These are phyloP conservation scores for Macquaria ambigua DNA, from an alignment of 2,113 vertebrate genomes.

Conservation along the genomic window DNA sequence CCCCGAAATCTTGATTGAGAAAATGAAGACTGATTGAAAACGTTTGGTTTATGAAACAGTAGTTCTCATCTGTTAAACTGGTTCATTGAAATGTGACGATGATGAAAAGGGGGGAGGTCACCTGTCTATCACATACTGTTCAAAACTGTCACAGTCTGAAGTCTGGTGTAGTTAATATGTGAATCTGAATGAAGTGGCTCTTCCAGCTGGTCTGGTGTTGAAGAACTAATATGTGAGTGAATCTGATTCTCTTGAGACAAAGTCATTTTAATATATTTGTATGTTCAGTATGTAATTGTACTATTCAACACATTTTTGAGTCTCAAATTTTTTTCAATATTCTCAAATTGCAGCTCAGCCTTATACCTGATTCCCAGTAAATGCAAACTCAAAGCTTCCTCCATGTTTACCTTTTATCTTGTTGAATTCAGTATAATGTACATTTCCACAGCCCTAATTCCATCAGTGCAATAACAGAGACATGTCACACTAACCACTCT, in stretches of 20 bases:
- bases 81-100: not conserved
- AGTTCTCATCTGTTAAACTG: not conserved
- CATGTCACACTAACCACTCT: not conserved
- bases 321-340: not conserved
- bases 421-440: not conserved
- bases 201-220: not conserved
- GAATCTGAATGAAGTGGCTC: not conserved
- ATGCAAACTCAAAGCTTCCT: not conserved
- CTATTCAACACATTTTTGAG: not conserved
- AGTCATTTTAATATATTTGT: slow-evolving; percentile 6
- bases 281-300: not conserved
- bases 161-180: not conserved
- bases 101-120: not conserved
- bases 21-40: not conserved
- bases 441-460: not conserved
- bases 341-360: not conserved
- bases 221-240: not conserved
- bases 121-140: slow-evolving; percentile 42
- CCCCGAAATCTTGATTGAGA: not conserved
- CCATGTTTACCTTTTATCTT: not conserved
- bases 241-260: not conserved
- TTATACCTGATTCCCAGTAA: not conserved
- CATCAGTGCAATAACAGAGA: not conserved
- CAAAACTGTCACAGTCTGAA: not conserved
- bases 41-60: not conserved